A percentile compares a stretch with the other conserved stretches of the same genome.
Conservation (phyloP, 2,797 vertebrate genomes). For the Arnoldichthys spilopterus region DNA sequence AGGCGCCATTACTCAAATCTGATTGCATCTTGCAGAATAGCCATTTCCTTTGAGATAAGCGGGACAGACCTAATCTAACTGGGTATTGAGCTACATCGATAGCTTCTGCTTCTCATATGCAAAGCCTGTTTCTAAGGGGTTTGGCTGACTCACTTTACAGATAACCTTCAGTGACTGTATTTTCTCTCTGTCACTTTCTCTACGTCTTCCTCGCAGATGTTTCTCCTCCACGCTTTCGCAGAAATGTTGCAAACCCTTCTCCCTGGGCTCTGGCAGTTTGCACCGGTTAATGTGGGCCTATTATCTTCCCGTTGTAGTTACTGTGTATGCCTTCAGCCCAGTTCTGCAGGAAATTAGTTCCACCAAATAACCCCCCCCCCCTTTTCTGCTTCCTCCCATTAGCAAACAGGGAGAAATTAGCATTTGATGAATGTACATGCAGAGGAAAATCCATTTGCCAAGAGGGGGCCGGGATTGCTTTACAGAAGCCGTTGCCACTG, state of each 20-base stretch:
- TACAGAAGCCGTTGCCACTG: slow-evolving; percentile 36
- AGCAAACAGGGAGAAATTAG: slow-evolving; percentile 48
- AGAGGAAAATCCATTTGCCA: slow-evolving; percentile 49
- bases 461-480: slow-evolving; percentile 44
- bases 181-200: not conserved
- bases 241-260: slow-evolving; percentile 10
- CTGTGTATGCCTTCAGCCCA: slow-evolving; percentile 7
- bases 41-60: not conserved
- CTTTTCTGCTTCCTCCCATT: slow-evolving; percentile 23
- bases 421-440: slow-evolving; percentile 51
- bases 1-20: slow-evolving; percentile 19
- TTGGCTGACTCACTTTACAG: not conserved
- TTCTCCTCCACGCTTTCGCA: not conserved
- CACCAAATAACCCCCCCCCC: slow-evolving; percentile 38
- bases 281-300: slow-evolving; percentile 5
- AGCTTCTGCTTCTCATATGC: slow-evolving; percentile 8
- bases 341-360: slow-evolving; percentile 49
- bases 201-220: not conserved
- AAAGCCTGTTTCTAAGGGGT: not conserved
- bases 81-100: slow-evolving; percentile 14
- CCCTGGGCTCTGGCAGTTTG: not conserved
- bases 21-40: slow-evolving; percentile 8
- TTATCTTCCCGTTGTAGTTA: slow-evolving; percentile 27
- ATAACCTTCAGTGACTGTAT: slow-evolving; percentile 1
- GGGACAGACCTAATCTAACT: slow-evolving; percentile 1